Evolutionary conservation across 2,888 invertebrate species (phyloP), one percentile per base, ranked within the genome.

Genomic region (Zaprionus bogoriensis): DNA sequence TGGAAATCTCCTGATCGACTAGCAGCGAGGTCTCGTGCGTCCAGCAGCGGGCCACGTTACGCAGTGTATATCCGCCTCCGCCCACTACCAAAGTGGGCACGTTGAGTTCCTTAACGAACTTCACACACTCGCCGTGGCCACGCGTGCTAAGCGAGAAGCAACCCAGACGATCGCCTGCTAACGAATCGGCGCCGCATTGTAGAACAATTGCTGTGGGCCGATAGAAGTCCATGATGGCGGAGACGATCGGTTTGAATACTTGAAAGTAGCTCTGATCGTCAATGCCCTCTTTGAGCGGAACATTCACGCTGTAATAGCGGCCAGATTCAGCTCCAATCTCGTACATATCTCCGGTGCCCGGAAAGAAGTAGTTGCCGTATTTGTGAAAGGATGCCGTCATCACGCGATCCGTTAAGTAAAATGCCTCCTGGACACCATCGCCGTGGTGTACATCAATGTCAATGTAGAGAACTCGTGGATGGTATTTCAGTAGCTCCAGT

Each of bases 321-420:
- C 99, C 99, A 87, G 96, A 96, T 90, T 99, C 99, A 0, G 97
- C 96, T 0, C 99, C 99, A 47, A 98, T 94, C 92, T 99, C 99
- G 90, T 98, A 98, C 98, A 99, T 99, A 90, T 99, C 98, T 0
- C 99, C 99, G 0, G 99, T 99, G 0, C 99, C 99, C 0, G 99
- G 99, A 89, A 99, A 99, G 91, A 99, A 99, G 87, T 96, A 97
- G 88, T 98, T 98, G 1, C 99, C 99, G 89, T 98, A 99, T 91
- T 99, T 99, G 89, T 99, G 99, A 90, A 99, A 99, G 42, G 98
- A 99, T 1, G 99, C 98, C 0, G 99, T 99, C 99, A 99, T 99
- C 0, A 99, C 99, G 64, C 99, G 92, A 89, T 99, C 99, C 0
- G 98, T 99, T 3, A 98, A 92, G 90, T 99, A 99, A 91, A 99